Conservation (phyloP, 2,888 invertebrate genomes). For the Diplazon laetatorius region DNA sequence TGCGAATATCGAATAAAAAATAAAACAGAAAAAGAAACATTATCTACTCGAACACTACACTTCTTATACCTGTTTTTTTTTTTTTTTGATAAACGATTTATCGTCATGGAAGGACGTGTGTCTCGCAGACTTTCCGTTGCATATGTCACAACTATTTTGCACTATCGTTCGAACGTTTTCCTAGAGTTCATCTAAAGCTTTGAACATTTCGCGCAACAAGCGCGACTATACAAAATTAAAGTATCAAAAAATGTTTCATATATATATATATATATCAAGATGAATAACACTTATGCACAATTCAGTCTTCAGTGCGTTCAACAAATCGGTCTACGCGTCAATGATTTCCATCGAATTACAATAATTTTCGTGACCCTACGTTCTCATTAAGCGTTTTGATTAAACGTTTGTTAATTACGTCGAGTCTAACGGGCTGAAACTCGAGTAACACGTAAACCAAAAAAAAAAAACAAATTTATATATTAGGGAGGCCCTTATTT, state of each 20-base stretch:
- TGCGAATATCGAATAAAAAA: conserved; percentile 56
- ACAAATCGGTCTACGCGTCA: background rate
- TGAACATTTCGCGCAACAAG: background rate
- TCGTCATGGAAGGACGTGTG: background rate
- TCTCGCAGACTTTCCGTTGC: background rate
- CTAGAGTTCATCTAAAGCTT: background rate
- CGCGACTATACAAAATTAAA: conserved; percentile 8
- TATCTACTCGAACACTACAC: conserved; percentile 32
- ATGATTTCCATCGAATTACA: background rate
- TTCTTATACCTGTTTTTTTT: too few relatives aligned
- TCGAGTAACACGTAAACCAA: background rate
- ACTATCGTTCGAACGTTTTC: conserved; percentile 6
- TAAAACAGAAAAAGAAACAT: too few relatives aligned
- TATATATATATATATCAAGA: conserved; percentile 12
- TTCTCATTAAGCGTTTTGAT: too few relatives aligned
- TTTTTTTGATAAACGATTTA: conserved; percentile 25
- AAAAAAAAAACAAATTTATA: background rate
- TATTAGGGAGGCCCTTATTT: too few relatives aligned
- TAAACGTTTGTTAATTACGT: background rate
- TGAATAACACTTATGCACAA: background rate
- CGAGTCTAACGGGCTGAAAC: background rate
- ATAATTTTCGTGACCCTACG: background rate
- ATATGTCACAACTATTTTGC: background rate
- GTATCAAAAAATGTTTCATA: conserved; percentile 17
- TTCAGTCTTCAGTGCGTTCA: background rate